A percentile compares a stretch with the other conserved stretches of the same genome.
These are phyloP conservation scores for Apodemus speciosus DNA, from an alignment of 2,113 vertebrate species.

Conservation along the genomic window DNA sequence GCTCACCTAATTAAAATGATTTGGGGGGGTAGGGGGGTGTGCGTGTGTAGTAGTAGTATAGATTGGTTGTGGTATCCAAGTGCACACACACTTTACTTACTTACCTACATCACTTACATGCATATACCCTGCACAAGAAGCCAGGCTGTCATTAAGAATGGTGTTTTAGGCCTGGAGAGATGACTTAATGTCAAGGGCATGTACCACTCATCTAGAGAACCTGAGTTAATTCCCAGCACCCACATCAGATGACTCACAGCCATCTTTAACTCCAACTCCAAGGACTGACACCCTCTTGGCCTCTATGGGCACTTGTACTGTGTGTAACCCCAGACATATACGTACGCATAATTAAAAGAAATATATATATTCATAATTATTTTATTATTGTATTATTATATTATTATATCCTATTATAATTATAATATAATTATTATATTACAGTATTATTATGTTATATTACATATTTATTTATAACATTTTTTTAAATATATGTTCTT, in stretches of 20 bases:
- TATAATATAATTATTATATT: too few species aligned
- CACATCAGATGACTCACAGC: neutral
- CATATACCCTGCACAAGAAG: neutral
- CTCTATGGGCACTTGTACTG: neutral
- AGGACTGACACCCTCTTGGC: neutral
- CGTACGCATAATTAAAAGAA: too few species aligned
- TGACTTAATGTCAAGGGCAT: neutral
- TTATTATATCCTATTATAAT: too few species aligned
- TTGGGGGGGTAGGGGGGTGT: too few species aligned
- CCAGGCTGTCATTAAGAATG: neutral
- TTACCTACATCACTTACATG: neutral
- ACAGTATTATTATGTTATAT: too few species aligned
- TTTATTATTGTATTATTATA: too few species aligned
- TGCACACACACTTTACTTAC: neutral
- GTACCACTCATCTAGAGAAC: neutral
- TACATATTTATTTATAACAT: too few species aligned
- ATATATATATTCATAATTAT: too few species aligned
- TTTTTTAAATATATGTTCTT: too few species aligned
- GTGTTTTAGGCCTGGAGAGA: neutral
- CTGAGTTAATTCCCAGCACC: neutral
- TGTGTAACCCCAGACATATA: neutral
- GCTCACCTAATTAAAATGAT: neutral
- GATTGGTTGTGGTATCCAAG: neutral
- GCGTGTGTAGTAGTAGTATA: too few species aligned
- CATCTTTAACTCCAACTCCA: neutral